Percentiles rank a stretch among this genome's conserved stretches.
Conservation (phyloP, 37 sponge, comb jelly and placozoan species). For the Axinella damicornis region DNA sequence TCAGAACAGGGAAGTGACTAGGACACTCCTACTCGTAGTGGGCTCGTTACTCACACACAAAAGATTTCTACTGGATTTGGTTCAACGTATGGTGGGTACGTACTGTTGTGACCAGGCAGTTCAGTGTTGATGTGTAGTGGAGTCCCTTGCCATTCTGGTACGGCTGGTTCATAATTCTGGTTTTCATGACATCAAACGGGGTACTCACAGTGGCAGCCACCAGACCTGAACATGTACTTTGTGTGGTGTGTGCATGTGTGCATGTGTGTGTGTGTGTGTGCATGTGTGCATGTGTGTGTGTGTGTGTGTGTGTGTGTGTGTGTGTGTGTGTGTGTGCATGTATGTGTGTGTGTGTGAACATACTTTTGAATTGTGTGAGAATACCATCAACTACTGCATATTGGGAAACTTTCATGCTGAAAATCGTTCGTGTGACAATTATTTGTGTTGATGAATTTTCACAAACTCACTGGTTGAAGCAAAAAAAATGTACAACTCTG, state of each 20-base stretch:
- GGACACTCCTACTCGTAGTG: no score
- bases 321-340: background rate
- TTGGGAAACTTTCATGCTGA: background rate
- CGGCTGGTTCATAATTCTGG: slow-evolving; percentile 92
- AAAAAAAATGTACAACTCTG: no score
- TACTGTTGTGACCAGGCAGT: slow-evolving; percentile 77
- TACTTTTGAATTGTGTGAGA: no score
- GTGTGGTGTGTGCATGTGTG: slow-evolving; percentile 3
- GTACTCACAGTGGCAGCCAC: slow-evolving; percentile 76
- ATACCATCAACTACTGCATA: no score
- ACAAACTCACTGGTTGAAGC: no score
- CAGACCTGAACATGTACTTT: slow-evolving; percentile 67
- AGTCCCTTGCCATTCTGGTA: slow-evolving; percentile 48
- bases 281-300: background rate
- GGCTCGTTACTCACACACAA: no score
- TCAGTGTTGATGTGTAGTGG: slow-evolving; percentile 59
- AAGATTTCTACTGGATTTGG: no score
- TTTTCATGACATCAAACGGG: slow-evolving; percentile 91
- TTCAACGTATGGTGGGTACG: no score
- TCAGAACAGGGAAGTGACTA: no score
- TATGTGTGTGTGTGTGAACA: background rate
- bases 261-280: background rate
- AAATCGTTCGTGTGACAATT: no score
- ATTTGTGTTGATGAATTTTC: no score
- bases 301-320: background rate